Evolutionary conservation across 2,888 invertebrate genomes (phyloP).

Genomic region (Catocala nupta): DNA sequence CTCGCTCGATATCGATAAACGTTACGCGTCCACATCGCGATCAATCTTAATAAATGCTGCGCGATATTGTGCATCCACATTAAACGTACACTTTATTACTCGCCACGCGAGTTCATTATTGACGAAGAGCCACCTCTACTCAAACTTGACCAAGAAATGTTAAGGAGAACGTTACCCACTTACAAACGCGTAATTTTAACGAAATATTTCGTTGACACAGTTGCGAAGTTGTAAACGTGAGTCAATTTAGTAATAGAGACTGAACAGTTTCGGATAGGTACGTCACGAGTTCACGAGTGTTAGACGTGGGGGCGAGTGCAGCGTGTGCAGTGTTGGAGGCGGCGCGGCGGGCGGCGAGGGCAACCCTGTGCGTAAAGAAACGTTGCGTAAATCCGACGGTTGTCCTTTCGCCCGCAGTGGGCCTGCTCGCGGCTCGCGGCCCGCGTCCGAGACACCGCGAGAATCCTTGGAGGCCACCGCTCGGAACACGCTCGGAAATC

Average conservation of each 20-base stretch:
- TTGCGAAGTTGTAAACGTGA: conserved; percentile 81
- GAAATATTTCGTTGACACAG: conserved; percentile 76
- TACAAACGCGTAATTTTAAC: conserved; percentile 68
- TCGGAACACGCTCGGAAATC: conserved; percentile 87
- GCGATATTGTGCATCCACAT: conserved; percentile 26
- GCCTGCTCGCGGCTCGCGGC: conserved; percentile 45
- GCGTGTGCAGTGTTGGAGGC: conserved; percentile 41
- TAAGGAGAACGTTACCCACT: conserved; percentile 61
- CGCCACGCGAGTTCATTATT: conserved; percentile 33
- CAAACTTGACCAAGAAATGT: conserved; percentile 76
- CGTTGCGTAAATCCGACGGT: conserved; percentile 69
- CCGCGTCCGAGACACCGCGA: conserved; percentile 77
- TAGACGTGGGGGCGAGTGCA: conserved; percentile 54
- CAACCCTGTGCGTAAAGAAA: conserved; percentile 55
- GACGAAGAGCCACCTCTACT: conserved; percentile 42
- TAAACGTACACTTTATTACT: conserved; percentile 26
- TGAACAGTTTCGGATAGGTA: conserved; percentile 60
- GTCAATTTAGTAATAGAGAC: conserved; percentile 76
- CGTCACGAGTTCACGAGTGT: conserved; percentile 67
- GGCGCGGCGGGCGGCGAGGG: conserved; percentile 30
- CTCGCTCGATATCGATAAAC: conserved; percentile 30
- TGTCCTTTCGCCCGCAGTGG: conserved; percentile 71
- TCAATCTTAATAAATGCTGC: conserved; percentile 30
- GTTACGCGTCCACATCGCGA: conserved; percentile 23
- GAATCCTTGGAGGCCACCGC: conserved; percentile 85